Evolutionary conservation across 2,888 invertebrate genomes (phyloP).

Genomic region (Patella ulyssiponensis): DNA sequence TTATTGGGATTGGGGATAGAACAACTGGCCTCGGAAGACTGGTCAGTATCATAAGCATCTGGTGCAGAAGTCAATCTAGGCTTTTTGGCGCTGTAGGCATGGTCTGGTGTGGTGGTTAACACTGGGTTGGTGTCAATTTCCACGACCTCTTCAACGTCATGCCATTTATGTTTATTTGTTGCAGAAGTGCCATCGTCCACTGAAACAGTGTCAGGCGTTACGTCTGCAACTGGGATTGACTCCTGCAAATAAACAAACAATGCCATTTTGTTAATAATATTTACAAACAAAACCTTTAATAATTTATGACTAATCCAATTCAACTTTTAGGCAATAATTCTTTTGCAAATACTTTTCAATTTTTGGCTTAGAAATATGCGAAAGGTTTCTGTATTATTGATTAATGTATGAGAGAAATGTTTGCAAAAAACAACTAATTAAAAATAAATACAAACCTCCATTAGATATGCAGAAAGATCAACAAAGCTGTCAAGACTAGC

Average conservation of each 20-base stretch:
- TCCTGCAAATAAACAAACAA: neutral
- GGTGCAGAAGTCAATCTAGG: constrained; percentile 25
- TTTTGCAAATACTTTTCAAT: no score
- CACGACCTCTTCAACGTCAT: constrained; percentile 26
- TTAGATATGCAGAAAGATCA: constrained; percentile 55
- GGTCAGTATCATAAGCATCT: constrained; percentile 10
- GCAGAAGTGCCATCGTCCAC: constrained; percentile 7
- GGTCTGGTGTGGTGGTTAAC: constrained; percentile 40
- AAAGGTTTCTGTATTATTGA: no score
- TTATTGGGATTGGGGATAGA: constrained; percentile 26
- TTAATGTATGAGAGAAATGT: no score
- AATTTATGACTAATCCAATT: no score
- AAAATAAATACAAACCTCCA: constrained; percentile 40
- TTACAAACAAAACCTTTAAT: no score
- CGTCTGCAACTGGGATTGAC: neutral
- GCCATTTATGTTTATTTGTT: constrained; percentile 18
- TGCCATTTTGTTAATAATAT: no score
- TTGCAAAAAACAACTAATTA: neutral
- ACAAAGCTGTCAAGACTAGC: constrained; percentile 56
- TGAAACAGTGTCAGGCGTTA: constrained; percentile 11
- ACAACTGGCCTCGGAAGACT: constrained; percentile 21
- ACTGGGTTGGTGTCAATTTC: constrained; percentile 24
- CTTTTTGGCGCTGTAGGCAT: constrained; percentile 51
- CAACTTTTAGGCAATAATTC: no score
- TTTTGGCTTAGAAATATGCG: no score